These are phyloP conservation scores for Microplitis deprimator DNA, from an alignment of 2,888 invertebrate species.

Conservation along the genomic window DNA sequence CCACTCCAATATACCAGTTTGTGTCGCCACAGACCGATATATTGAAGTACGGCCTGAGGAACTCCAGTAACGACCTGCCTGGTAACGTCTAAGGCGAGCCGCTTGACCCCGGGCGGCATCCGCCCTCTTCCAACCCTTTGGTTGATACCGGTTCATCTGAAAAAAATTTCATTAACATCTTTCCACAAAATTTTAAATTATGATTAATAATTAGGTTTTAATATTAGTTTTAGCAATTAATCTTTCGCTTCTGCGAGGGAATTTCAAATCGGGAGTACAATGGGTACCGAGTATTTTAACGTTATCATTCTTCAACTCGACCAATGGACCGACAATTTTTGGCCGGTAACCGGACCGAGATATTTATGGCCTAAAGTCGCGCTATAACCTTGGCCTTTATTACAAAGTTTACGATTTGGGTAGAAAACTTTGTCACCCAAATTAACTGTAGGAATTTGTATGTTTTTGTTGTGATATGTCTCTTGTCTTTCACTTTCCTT, in stretches of 20 bases:
- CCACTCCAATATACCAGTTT: too few species aligned
- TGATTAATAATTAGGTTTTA: too few species aligned
- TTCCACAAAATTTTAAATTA: too few species aligned
- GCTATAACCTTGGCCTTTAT: background rate
- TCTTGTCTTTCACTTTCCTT: constrained; percentile 17
- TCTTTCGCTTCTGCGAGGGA: background rate
- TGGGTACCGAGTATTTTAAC: background rate
- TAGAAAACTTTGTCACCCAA: background rate
- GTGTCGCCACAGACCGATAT: too few species aligned
- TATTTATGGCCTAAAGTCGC: background rate
- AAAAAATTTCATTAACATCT: too few species aligned
- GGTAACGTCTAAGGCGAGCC: too few species aligned
- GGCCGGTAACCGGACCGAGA: background rate
- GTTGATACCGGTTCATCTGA: too few species aligned
- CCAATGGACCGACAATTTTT: background rate
- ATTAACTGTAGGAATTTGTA: background rate
- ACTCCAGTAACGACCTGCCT: too few species aligned
- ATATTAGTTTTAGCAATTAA: too few species aligned
- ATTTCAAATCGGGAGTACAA: background rate
- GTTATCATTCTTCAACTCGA: background rate
- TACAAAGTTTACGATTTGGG: background rate
- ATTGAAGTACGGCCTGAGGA: too few species aligned
- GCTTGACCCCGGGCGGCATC: too few species aligned
- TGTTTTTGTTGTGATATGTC: constrained; percentile 6
- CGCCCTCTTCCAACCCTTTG: too few species aligned